Evolutionary conservation across 2,113 vertebrate species (phyloP).

Genomic region (Tricholaema leucomelas): DNA sequence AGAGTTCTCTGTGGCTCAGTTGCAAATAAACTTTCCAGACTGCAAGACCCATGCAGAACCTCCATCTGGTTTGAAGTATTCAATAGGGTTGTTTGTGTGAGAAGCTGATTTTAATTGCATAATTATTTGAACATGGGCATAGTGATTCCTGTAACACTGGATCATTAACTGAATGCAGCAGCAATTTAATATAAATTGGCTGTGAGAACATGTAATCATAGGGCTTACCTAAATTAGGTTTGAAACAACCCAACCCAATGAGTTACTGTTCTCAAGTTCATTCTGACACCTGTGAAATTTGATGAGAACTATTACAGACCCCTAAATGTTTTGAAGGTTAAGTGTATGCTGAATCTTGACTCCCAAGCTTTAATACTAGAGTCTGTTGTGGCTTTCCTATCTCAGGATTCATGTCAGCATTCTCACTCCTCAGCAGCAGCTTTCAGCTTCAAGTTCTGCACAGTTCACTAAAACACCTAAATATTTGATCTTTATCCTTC

Average conservation of each 20-base stretch:
- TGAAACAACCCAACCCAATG: background rate
- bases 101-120: slow-evolving; percentile 4
- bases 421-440: background rate
- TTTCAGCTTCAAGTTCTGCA: background rate
- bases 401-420: background rate
- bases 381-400: background rate
- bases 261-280: background rate
- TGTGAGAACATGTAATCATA: background rate
- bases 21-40: background rate
- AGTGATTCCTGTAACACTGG: background rate
- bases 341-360: background rate
- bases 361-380: background rate
- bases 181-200: background rate
- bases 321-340: background rate
- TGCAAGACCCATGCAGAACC: background rate
- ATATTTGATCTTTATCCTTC: background rate
- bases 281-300: background rate
- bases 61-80: background rate
- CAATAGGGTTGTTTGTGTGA: background rate
- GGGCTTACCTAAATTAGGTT: background rate
- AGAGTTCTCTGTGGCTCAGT: background rate
- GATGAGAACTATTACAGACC: background rate
- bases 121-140: background rate
- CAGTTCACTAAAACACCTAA: background rate
- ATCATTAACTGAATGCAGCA: background rate